Conservation (phyloP, 2,113 vertebrate species). For the Vicugna pacos region DNA sequence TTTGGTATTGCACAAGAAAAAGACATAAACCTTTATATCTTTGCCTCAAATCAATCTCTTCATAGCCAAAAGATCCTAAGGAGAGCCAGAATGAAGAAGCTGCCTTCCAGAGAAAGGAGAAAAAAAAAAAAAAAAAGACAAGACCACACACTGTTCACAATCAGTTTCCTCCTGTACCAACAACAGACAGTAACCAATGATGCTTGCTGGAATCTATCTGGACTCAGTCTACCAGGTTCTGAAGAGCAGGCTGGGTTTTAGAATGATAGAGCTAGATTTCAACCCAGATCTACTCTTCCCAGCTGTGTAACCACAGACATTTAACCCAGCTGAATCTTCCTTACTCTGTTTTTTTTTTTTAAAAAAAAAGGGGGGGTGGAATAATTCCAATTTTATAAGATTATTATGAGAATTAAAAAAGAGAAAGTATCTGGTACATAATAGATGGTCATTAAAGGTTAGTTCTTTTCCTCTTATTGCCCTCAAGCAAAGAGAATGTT, state of each 20-base stretch:
- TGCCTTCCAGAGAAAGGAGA: neutral
- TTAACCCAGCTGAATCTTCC: constrained; percentile 8
- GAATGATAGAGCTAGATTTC: neutral
- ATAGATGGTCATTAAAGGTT: constrained; percentile 30
- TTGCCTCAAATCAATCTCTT: neutral
- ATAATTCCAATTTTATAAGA: neutral
- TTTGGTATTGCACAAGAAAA: constrained; percentile 18
- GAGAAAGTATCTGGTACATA: neutral
- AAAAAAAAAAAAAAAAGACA: neutral
- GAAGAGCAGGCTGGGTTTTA: neutral
- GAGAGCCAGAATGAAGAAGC: neutral
- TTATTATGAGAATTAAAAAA: constrained; percentile 14
- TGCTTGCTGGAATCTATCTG: neutral
- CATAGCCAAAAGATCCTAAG: constrained; percentile 10
- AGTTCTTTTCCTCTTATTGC: neutral
- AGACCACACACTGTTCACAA: neutral
- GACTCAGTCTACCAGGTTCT: neutral
- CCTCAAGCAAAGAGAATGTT: neutral
- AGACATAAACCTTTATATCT: neutral
- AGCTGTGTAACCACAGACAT: neutral
- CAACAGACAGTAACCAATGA: neutral
- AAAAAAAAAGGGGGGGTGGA: rapidly evolving
- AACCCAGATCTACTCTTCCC: neutral
- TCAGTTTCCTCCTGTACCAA: neutral
- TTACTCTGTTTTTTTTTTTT: neutral